A percentile compares a stretch with the other conserved stretches of the same genome.
These are phyloP conservation scores for Torymus texanus DNA, from an alignment of 2,888 invertebrate species.

Conservation along the genomic window DNA sequence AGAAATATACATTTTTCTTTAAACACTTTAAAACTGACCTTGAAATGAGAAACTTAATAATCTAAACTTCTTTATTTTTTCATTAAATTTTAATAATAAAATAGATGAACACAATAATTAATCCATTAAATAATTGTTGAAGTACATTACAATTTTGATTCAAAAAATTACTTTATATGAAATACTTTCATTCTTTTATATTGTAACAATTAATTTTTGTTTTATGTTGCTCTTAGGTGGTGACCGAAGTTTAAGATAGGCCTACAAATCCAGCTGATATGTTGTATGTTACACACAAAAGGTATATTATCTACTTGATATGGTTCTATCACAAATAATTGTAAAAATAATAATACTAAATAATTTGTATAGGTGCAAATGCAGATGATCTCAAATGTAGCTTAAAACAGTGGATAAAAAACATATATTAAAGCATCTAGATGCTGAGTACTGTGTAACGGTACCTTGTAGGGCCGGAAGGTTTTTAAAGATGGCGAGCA, in stretches of 20 bases:
- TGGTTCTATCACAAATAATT: not conserved
- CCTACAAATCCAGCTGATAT: conserved; percentile 67
- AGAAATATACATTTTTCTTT: too few species aligned
- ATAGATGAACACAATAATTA: too few species aligned
- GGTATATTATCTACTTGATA: conserved; percentile 61
- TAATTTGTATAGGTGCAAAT: conserved; percentile 59
- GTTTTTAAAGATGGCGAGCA: conserved; percentile 74
- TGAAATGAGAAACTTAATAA: too few species aligned
- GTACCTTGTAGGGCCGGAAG: conserved; percentile 69
- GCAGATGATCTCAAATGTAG: conserved; percentile 72
- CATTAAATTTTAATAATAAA: too few species aligned
- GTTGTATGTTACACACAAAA: conserved; percentile 64
- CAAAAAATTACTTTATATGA: too few species aligned
- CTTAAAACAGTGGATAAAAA: conserved; percentile 63
- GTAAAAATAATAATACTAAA: conserved; percentile 10
- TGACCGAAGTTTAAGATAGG: conserved; percentile 66
- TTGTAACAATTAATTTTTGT: too few species aligned
- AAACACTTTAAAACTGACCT: too few species aligned
- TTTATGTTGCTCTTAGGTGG: conserved; percentile 58
- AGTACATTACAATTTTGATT: too few species aligned
- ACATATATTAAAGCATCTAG: conserved; percentile 67
- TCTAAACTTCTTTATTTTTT: too few species aligned
- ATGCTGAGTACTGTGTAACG: conserved; percentile 67
- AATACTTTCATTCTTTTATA: too few species aligned
- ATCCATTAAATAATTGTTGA: too few species aligned